Percentiles rank a stretch among this genome's conserved stretches.
These are phyloP conservation scores for Harpalus rubripes DNA, from an alignment of 2,888 invertebrate species.

Conservation along the genomic window DNA sequence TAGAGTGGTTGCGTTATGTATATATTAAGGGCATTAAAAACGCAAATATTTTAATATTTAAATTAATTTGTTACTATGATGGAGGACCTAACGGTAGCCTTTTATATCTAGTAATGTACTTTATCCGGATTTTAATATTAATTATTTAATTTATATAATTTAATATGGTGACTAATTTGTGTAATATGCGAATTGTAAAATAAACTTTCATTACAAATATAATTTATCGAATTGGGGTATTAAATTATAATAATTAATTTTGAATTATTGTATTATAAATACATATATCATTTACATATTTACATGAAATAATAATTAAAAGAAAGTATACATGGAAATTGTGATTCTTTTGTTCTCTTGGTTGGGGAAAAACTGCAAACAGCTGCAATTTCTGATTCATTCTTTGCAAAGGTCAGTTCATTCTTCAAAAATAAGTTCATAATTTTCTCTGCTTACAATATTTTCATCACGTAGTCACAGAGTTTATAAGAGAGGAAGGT, in stretches of 20 bases:
- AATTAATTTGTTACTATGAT: too few relatives aligned
- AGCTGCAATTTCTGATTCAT: not conserved
- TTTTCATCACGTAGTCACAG: not conserved
- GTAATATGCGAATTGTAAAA: not conserved
- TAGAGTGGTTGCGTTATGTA: too few relatives aligned
- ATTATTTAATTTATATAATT: not conserved
- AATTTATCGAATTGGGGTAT: not conserved
- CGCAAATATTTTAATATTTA: too few relatives aligned
- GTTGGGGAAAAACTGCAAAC: not conserved
- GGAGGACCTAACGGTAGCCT: too few relatives aligned
- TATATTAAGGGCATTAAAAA: too few relatives aligned
- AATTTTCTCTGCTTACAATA: not conserved
- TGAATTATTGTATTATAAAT: constrained; percentile 4
- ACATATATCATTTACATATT: not conserved
- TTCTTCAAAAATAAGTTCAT: not conserved
- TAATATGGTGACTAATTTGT: not conserved
- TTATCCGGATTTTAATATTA: not conserved
- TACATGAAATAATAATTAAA: not conserved
- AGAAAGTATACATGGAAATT: not conserved
- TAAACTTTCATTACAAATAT: not conserved
- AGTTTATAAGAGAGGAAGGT: not conserved
- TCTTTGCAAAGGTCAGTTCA: not conserved
- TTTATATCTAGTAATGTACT: too few relatives aligned
- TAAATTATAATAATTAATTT: not conserved
- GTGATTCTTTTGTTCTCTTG: too few relatives aligned